Conservation (phyloP, 2,797 vertebrate species). For the Lateolabrax maculatus region DNA sequence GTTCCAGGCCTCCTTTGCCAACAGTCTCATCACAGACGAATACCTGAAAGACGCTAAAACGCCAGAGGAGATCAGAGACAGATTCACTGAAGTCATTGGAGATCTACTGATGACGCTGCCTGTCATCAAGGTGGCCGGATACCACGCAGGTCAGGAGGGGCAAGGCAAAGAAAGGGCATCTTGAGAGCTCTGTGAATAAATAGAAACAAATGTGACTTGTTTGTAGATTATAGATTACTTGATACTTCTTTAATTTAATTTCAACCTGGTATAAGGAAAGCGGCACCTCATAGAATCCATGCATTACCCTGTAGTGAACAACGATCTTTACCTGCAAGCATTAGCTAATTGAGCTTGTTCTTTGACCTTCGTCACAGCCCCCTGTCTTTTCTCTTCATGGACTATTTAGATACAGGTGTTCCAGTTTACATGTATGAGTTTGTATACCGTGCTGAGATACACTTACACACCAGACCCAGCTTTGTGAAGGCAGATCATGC, state of each 20-base stretch:
- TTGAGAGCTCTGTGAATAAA: background rate
- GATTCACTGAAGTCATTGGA: constrained; percentile 85
- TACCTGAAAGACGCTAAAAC: constrained; percentile 84
- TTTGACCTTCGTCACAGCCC: constrained; percentile 12
- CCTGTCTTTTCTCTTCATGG: background rate
- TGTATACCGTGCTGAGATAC: constrained; percentile 79
- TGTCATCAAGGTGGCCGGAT: constrained; percentile 80
- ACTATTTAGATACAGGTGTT: constrained; percentile 83
- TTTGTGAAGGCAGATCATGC: constrained; percentile 92
- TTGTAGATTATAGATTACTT: background rate
- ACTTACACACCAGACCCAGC: constrained; percentile 76
- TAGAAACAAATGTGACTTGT: background rate
- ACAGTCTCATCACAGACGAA: constrained; percentile 78
- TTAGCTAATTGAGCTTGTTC: background rate
- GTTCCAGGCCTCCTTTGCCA: constrained; percentile 64
- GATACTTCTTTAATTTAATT: background rate
- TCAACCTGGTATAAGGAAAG: background rate
- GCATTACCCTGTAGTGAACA: background rate
- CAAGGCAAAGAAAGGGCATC: background rate
- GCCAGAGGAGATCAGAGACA: constrained; percentile 81
- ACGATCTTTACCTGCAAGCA: background rate
- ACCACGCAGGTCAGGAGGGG: constrained; percentile 87
- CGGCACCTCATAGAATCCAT: background rate
- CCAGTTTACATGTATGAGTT: constrained; percentile 93
- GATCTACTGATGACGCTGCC: constrained; percentile 87